Conservation (phyloP, 2,888 invertebrate genomes). For the Hirtodrosophila cameraria region DNA sequence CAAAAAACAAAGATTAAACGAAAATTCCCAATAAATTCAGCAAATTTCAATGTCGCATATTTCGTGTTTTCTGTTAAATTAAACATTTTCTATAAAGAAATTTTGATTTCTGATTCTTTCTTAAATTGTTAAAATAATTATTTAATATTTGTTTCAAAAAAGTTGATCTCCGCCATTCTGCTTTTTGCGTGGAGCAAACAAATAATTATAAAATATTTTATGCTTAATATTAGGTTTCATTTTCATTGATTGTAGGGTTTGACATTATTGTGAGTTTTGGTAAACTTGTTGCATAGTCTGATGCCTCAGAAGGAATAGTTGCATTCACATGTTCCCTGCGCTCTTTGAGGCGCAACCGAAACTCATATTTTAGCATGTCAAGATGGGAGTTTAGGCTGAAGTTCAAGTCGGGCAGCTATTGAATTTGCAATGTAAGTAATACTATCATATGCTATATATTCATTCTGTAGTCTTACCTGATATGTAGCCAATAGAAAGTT, state of each 20-base stretch:
- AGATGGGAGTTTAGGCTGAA: constrained; percentile 43
- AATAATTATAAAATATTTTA: neutral
- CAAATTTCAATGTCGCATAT: too few species aligned
- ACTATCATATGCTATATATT: neutral
- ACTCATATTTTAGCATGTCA: constrained; percentile 34
- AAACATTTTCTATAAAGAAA: too few species aligned
- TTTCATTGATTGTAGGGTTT: neutral
- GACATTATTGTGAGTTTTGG: neutral
- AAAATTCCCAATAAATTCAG: too few species aligned
- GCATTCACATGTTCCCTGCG: neutral
- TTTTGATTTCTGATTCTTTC: too few species aligned
- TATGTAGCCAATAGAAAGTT: constrained; percentile 61
- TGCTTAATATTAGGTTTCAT: neutral
- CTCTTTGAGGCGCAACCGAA: constrained; percentile 47
- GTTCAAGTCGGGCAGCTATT: constrained; percentile 58
- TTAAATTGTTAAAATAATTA: too few species aligned
- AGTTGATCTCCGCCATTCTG: too few species aligned
- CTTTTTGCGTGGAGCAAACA: too few species aligned
- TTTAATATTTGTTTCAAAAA: too few species aligned
- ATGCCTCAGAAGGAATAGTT: neutral
- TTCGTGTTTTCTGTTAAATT: too few species aligned
- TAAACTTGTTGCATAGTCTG: neutral
- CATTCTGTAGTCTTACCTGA: constrained; percentile 18
- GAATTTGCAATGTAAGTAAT: too few species aligned
- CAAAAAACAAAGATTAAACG: too few species aligned